Conservation (phyloP, 35 echinoderm and acorn worm species). For the Amphiura filiformis region DNA sequence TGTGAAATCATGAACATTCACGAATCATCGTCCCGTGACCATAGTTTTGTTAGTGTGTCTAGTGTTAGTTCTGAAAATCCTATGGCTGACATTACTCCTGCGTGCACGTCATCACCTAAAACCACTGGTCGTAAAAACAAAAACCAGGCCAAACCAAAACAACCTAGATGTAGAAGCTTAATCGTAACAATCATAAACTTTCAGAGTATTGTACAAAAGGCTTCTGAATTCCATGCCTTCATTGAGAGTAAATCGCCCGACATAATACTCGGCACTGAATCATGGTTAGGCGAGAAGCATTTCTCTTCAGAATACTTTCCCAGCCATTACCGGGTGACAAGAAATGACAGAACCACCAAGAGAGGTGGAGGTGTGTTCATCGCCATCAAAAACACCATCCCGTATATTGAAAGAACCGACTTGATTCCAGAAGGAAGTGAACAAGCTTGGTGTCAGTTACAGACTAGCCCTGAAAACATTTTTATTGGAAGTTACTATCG, state of each 20-base stretch:
- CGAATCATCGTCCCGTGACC: no score
- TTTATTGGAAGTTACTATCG: not conserved
- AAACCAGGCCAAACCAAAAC: conserved; percentile 10
- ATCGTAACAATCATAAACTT: conserved; percentile 22
- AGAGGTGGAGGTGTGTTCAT: conserved; percentile 14
- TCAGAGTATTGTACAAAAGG: not conserved
- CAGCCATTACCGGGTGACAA: conserved; percentile 11
- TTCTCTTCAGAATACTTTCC: conserved; percentile 14
- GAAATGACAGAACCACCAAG: not conserved
- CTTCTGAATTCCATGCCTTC: conserved; percentile 17
- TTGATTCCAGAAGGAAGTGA: conserved; percentile 12
- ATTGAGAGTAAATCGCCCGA: conserved; percentile 27
- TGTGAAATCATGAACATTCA: not conserved
- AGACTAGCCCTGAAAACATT: conserved; percentile 2
- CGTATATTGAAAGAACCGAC: conserved; percentile 6
- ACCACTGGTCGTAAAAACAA: no score
- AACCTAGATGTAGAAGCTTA: not conserved
- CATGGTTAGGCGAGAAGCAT: not conserved
- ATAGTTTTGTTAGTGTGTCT: no score
- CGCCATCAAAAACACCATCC: not conserved
- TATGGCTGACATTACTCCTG: no score
- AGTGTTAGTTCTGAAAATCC: no score
- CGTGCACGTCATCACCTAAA: no score
- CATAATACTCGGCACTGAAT: conserved; percentile 20
- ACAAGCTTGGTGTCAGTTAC: conserved; percentile 26